Base-by-base conservation (phyloP, 2,113 vertebrate species). In the Semnornis frantzii region DNA sequence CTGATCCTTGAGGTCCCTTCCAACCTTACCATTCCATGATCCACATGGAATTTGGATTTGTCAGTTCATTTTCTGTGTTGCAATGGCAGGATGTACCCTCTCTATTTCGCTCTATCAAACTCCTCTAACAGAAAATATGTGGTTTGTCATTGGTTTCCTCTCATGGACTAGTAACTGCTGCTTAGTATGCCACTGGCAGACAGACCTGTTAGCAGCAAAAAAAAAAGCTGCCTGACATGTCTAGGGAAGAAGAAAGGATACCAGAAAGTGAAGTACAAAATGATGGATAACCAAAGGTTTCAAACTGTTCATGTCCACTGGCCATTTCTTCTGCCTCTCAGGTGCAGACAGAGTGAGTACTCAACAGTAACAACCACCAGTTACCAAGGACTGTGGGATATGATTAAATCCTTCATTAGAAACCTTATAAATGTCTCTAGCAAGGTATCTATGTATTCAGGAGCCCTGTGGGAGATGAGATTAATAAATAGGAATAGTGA, bases 401-500 rank as follows among this genome's bases (percentile, higher is more conserved):
- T 55, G 17, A 17, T 27, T 75, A 70, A 46, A 33, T 39, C 37
- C 37, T 50, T 70, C 33, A 52, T 30, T 4, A 74, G 54, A 63
- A 77, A 55, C 37, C 37, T 48, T 68, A 23, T 70, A 59, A 39
- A 77, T 30, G 5, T 31, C 20, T 55, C 30, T 27, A 39, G 15
- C 24, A 82, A 64, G 52, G 5, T 46, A 62, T 4, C 30, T 85
- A 5, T n/a, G 4, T 48, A 72, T 59, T 81, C 52, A 83, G 31
- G 44, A 68, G 23, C 72, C 50, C 46, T 0, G 42, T 1, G 5
- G 33, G 19, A 75, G 33, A 46, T 2, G 54, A 18, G 37, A 91
- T 74, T 79, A 87, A 87, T 91, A 66, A 94, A 87, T 81, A 95
- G 60, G 87, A 85, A 93, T 75, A 89, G 63, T 52, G 44, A 92